Base-by-base conservation (phyloP, 1,140 invertebrate species). In the Atta colombica region DNA sequence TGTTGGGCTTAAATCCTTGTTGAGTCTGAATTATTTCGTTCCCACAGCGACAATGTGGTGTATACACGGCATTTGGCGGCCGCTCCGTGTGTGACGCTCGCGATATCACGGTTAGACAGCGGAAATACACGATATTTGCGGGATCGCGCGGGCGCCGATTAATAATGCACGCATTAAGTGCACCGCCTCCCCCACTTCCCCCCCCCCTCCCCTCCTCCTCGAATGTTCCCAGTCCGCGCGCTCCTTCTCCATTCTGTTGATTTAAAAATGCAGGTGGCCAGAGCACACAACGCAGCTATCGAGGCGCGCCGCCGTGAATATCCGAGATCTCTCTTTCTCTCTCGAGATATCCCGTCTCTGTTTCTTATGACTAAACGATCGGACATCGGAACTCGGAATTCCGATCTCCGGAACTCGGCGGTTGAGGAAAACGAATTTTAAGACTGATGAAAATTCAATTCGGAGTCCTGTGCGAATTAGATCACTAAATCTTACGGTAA, bases 131-230 rank as follows among this genome's bases (percentile, higher is more conserved):
- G 28, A 39, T 82, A 39, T 82, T 82, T 25, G 28, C 35, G 18
- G 53, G 55, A 53, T 35, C 86, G 89, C 75, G 77, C 68, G 58
- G 51, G 60, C 61, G 74, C 63, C 85, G 82, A 90, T 94, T 89
- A 94, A 94, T 94, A 94, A 94, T 94, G 90, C 89, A 94, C 82
- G 75, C 87, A 89, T 93, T 93, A 93, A 94, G 91, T 93, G 92
- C 93, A 90, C 90, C 91, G 77, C 77, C 89, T 16, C 58, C 89
- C 88, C n/a, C 90, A 39, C 7, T 88, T 71, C 77, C 88, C 21
- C 35, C 28, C 28, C 28, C 28, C 28, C 3, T 31, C 3, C 86
- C 86, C 10, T 18, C 3, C 88, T 84, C 75, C 85, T 86, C 74
- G 65, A 80, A 31, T 61, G 87, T 88, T 69, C 90, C 53, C 10